Base-by-base conservation (phyloP, 92 coral and sea anemone genomes). In the Porites evermanni region DNA sequence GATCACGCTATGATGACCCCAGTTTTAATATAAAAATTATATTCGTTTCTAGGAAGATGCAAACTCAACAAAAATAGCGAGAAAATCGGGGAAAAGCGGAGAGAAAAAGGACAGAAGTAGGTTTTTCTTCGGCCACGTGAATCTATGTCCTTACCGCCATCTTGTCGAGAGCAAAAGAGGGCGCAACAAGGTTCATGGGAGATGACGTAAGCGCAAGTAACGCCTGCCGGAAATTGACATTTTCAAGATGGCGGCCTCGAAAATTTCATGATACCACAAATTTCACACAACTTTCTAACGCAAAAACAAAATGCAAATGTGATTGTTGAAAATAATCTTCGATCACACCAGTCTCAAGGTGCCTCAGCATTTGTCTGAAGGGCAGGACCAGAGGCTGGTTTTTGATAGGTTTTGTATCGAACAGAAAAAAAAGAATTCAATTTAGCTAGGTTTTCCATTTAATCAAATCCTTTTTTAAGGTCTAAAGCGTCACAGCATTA, bases 61-160 rank as follows among this genome's bases (percentile, higher is more conserved):
- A 64, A 16, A 83, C n/a, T 12, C 53, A 16, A 47, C 32, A 83
- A 65, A 83, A 0, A 12, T 8, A 1, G 52, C 12, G 32, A 10
- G 17, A 20, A 0, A 0, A 29, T 21, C 38, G 50, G 0, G 61
- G 64, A 18, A 52, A 64, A 83, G 7, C 12, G 5, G 0, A 47
- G 11, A 23, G 10, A 26, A n/a, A 8, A 58, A 21, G 53, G 56
- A 20, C 21, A 13, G 51, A 64, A 83, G 1, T 24, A 1, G 14
- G 66, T 64, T 74, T 83, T 83, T 72, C 74, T 74, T 83, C 32
- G 58, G 87, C 87, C 87, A 83, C 87, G 87, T 83, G 87, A 83
- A 64, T 11, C 2, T 8, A 13, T 8, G 16, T 0, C 20, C 87
- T 67, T 83, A 83, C 87, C 87, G 87, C 87, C 87, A 83, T 83